Conservation (phyloP, 23 tunicate genomes). For the Trididemnum nubilum region DNA sequence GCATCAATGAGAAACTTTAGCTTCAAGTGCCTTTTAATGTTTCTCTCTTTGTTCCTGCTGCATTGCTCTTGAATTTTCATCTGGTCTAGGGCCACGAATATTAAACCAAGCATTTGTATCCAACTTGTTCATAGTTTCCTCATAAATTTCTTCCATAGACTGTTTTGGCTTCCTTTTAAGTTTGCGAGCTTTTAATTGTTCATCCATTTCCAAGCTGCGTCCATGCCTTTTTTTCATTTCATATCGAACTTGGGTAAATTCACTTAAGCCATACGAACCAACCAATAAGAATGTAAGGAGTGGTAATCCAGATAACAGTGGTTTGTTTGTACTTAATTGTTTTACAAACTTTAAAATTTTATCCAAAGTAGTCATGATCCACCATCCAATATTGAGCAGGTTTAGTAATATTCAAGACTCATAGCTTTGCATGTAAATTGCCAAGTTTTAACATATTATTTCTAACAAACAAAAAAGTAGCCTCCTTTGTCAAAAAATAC, state of each 20-base stretch:
- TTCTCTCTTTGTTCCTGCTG: slow-evolving; percentile 50
- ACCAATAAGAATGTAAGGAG: slow-evolving; percentile 48
- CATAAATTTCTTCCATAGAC: slow-evolving; percentile 44
- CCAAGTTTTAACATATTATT: no score
- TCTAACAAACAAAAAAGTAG: no score
- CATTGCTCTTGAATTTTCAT: slow-evolving; percentile 58
- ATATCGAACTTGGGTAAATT: slow-evolving; percentile 71
- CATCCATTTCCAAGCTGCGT: slow-evolving; percentile 40
- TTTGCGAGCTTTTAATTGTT: slow-evolving; percentile 31
- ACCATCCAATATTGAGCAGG: no score
- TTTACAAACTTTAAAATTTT: background rate
- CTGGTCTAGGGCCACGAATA: slow-evolving; percentile 73
- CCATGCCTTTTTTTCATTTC: slow-evolving; percentile 63
- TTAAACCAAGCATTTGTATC: slow-evolving; percentile 75
- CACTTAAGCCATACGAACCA: slow-evolving; percentile 60
- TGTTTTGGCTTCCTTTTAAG: slow-evolving; percentile 19
- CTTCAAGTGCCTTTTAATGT: background rate
- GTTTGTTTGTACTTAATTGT: background rate
- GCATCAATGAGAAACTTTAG: no score
- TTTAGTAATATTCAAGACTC: no score
- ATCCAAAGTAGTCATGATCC: background rate
- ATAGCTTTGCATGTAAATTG: no score
- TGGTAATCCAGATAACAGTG: slow-evolving; percentile 38
- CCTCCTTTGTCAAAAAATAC: no score
- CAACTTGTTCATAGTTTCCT: slow-evolving; percentile 38